These are phyloP conservation scores for Sciurus carolinensis DNA, from an alignment of 2,797 vertebrate genomes.

Conservation along the genomic window DNA sequence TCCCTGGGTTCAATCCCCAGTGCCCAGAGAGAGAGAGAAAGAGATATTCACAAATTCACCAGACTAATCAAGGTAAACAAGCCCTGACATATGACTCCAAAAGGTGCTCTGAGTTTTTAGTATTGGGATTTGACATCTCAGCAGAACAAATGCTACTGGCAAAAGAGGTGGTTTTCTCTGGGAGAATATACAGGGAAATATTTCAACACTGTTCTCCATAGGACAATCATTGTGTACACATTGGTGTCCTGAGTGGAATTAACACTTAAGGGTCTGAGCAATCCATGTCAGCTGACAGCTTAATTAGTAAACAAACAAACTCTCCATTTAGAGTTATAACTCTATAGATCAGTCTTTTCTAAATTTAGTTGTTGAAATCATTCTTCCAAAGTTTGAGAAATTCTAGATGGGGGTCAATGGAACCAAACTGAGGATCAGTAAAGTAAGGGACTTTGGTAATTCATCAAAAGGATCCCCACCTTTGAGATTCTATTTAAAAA, in stretches of 20 bases:
- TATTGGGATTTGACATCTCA: conserved; percentile 9
- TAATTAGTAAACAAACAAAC: conserved; percentile 23
- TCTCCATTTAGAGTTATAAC: background rate
- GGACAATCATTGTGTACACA: background rate
- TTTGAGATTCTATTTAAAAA: background rate
- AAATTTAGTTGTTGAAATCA: conserved; percentile 7
- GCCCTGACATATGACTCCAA: background rate
- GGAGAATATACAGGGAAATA: background rate
- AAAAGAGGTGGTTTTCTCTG: background rate
- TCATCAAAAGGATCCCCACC: background rate
- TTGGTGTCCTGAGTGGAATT: background rate
- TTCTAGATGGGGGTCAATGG: background rate
- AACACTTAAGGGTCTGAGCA: background rate
- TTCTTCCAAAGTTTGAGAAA: conserved; percentile 16
- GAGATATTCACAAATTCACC: background rate
- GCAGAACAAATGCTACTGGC: background rate
- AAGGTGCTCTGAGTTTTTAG: conserved; percentile 25
- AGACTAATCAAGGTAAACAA: background rate
- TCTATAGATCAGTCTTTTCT: background rate
- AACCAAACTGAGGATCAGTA: background rate
- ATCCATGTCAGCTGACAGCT: background rate
- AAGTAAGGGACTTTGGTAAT: background rate
- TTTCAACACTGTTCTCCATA: conserved; percentile 13
- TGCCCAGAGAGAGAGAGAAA: too few relatives aligned
- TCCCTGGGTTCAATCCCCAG: too few relatives aligned